Evolutionary conservation across 2,888 invertebrate species (phyloP), one percentile per base, ranked within the genome.

Genomic region (Meiosimyza platycephala): DNA sequence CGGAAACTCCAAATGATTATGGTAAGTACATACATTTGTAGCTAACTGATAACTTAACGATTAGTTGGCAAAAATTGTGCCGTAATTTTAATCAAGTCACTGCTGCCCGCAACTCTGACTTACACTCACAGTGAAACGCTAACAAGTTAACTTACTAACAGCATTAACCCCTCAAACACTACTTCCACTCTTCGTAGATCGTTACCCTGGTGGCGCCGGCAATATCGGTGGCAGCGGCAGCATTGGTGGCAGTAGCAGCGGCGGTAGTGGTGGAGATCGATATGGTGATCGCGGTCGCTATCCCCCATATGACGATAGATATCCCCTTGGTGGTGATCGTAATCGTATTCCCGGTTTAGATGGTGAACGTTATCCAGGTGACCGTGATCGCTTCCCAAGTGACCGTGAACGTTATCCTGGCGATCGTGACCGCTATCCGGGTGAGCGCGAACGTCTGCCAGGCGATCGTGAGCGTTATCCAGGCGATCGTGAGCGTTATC

Each of bases 111-210:
- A 22, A 22, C 22, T 22, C 2, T 22, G 22, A 33, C 47, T 22
- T 47, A 59, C 48, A 50, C 59, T 60, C 64, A 57, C 75, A 28
- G 40, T 40, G 40, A 40, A 40, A 71, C 65, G 72, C 82, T 82
- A 76, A 80, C 79, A 22, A 78, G 78, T 82, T 84, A 84, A 85
- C 80, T 76, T 48, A 84, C 85, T 83, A 84, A 84, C 80, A 73
- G 70, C 40, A 22, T 50, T 22, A 63, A 76, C 68, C 71, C 62
- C 72, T 63, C 69, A 74, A 76, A 75, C 70, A 9, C 40, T 40
- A 40, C 72, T 73, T 72, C 60, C 71, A 69, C 76, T 62, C 51
- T 62, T 52, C 62, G 22, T 70, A 79, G 85, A 83, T 79, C 83
- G 88, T 66, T 83, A 87, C 81, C 79, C 84, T 40, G 85, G 85